Conservation (phyloP, 2,888 invertebrate genomes). For the Monopis laevigella region DNA sequence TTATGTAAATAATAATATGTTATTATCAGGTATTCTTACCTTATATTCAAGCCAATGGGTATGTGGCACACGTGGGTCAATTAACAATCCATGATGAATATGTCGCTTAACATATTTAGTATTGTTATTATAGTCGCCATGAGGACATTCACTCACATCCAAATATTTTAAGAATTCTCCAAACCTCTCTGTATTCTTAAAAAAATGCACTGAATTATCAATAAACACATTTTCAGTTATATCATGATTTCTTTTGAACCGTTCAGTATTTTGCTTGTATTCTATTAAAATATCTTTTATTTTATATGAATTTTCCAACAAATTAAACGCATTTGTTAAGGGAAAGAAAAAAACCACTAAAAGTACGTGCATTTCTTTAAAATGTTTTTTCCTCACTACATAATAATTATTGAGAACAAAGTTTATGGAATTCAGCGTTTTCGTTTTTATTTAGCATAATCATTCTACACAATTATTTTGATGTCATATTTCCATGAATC, state of each 20-base stretch:
- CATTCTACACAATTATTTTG: no score
- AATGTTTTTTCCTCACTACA: background rate
- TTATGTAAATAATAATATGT: no score
- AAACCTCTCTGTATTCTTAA: slow-evolving; percentile 30
- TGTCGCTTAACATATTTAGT: slow-evolving; percentile 28
- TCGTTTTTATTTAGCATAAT: no score
- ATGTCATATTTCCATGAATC: no score
- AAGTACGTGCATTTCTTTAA: slow-evolving; percentile 17
- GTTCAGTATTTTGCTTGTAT: slow-evolving; percentile 25
- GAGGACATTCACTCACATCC: slow-evolving; percentile 33
- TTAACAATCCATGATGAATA: slow-evolving; percentile 31
- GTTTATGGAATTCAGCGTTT: no score
- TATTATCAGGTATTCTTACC: no score
- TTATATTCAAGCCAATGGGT: slow-evolving; percentile 51
- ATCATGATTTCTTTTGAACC: slow-evolving; percentile 22
- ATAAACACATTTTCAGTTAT: slow-evolving; percentile 25
- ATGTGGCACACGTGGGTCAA: slow-evolving; percentile 33
- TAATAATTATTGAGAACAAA: no score
- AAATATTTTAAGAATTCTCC: slow-evolving; percentile 29
- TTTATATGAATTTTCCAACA: slow-evolving; percentile 28
- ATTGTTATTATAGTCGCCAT: slow-evolving; percentile 18
- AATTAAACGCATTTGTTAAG: slow-evolving; percentile 22
- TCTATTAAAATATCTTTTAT: slow-evolving; percentile 26
- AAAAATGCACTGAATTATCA: slow-evolving; percentile 26
- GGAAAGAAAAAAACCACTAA: slow-evolving; percentile 27